Percentiles rank a stretch among this genome's conserved stretches.
Conservation (phyloP, 2,888 invertebrate genomes). For the Liodrosophila aerea region DNA sequence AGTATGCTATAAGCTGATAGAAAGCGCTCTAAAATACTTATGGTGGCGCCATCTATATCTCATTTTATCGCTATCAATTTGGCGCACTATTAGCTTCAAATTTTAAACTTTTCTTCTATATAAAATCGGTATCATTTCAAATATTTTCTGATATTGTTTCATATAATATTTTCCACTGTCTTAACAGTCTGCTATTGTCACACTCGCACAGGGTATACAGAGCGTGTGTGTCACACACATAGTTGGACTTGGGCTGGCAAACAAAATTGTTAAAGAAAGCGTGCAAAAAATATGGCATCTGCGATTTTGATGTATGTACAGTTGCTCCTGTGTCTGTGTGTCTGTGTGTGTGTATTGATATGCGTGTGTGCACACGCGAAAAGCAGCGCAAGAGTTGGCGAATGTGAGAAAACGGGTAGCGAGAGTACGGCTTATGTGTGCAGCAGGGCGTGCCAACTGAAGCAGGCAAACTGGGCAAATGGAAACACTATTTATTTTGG, state of each 20-base stretch:
- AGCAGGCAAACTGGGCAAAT: conserved; percentile 37
- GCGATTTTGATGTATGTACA: conserved; percentile 49
- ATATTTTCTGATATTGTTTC: too few relatives aligned
- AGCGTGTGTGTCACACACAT: conserved; percentile 8
- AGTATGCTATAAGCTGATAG: too few relatives aligned
- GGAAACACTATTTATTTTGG: conserved; percentile 61
- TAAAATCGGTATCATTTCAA: too few relatives aligned
- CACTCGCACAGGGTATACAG: conserved; percentile 12
- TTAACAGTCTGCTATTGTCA: not conserved
- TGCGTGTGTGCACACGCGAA: conserved; percentile 33
- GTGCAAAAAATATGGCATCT: conserved; percentile 64
- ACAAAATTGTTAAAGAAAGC: conserved; percentile 53
- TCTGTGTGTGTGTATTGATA: conserved; percentile 5
- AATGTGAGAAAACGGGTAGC: conserved; percentile 19
- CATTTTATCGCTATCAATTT: too few relatives aligned
- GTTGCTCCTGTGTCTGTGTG: not conserved
- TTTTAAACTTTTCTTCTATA: too few relatives aligned
- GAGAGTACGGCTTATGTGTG: conserved; percentile 57
- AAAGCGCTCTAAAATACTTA: too few relatives aligned
- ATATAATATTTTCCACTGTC: too few relatives aligned
- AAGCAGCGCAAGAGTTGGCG: conserved; percentile 58
- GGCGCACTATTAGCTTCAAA: too few relatives aligned
- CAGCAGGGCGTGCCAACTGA: conserved; percentile 58
- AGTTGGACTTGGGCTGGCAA: not conserved
- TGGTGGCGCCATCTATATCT: too few relatives aligned